These are phyloP conservation scores for Eclectus roratus DNA, from an alignment of 2,113 vertebrate genomes.

Conservation along the genomic window DNA sequence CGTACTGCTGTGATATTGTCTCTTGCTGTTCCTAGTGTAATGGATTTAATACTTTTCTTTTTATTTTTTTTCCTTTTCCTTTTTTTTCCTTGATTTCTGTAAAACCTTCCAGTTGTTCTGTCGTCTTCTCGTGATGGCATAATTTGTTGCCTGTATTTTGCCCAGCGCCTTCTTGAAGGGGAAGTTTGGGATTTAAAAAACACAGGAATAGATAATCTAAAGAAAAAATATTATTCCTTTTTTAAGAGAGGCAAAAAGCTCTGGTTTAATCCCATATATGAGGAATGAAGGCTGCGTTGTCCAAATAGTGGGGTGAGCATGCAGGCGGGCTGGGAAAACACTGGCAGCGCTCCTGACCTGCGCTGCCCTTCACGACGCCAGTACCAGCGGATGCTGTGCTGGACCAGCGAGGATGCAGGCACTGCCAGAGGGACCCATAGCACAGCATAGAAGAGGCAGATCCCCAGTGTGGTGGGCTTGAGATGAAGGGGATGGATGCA, in stretches of 20 bases:
- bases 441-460: not conserved
- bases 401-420: accelerated
- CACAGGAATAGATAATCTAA: not conserved
- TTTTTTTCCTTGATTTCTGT: constrained; percentile 60
- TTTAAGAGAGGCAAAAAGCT: not conserved
- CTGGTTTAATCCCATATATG: not conserved
- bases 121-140: constrained; percentile 72
- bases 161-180: constrained; percentile 42
- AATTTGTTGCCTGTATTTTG: constrained; percentile 66
- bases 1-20: constrained; percentile 70
- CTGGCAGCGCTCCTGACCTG: accelerated
- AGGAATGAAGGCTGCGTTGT: not conserved
- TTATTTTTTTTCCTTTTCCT: not conserved
- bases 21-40: constrained; percentile 75
- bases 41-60: constrained; percentile 56
- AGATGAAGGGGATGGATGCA: not conserved
- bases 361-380: accelerated
- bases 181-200: constrained; percentile 9
- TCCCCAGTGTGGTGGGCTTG: accelerated
- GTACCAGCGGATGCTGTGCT: not conserved
- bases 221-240: not conserved
- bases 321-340: not conserved
- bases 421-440: not conserved
- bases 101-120: constrained; percentile 65
- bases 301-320: not conserved